Evolutionary conservation across 2,113 vertebrate species (phyloP).

Genomic region (Oreochromis aureus): DNA sequence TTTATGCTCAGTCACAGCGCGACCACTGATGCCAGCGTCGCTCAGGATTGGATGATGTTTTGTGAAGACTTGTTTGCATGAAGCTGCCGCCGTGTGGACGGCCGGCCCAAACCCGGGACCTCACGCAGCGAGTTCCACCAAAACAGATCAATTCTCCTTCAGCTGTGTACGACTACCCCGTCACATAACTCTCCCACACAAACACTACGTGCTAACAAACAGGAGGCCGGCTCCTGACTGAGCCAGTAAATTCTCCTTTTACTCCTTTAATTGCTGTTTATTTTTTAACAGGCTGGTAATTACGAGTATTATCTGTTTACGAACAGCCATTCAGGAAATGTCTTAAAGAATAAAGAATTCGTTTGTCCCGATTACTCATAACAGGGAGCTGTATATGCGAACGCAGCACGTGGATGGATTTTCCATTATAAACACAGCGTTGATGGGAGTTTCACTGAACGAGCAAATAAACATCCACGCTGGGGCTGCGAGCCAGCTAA

Average conservation of each 20-base stretch:
- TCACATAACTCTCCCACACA: not conserved
- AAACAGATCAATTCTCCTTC: not conserved
- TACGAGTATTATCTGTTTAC: not conserved
- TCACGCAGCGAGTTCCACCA: not conserved
- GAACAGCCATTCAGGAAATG: not conserved
- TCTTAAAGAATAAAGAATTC: not conserved
- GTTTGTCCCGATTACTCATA: not conserved
- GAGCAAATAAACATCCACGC: not conserved
- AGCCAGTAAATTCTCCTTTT: not conserved
- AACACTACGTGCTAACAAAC: fast-evolving
- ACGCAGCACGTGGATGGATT: not conserved
- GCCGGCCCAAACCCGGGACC: fast-evolving
- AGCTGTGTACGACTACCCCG: fast-evolving
- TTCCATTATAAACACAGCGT: not conserved
- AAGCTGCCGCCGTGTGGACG: fast-evolving
- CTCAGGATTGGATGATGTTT: not conserved
- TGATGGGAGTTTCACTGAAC: not conserved
- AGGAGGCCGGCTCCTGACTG: not conserved
- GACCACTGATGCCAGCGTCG: fast-evolving
- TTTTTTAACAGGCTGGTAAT: not conserved
- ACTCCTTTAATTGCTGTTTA: not conserved
- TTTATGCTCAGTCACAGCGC: fast-evolving
- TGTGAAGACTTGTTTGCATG: not conserved
- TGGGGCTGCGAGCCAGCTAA: not conserved
- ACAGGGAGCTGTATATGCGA: not conserved